Conservation (phyloP, 2,797 vertebrate species). For the Enteromius trimaculatus region DNA sequence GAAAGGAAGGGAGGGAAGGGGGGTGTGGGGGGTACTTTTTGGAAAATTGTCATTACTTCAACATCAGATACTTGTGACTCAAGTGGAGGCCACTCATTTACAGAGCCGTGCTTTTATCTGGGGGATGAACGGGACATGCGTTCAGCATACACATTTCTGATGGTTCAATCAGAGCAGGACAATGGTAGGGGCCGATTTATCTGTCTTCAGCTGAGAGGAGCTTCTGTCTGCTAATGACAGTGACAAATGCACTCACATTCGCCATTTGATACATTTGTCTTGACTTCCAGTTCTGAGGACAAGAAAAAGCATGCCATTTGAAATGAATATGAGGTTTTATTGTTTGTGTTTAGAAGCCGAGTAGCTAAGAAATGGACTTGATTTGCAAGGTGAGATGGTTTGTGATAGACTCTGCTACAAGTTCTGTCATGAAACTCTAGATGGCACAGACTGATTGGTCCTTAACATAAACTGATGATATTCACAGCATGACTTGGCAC, state of each 20-base stretch:
- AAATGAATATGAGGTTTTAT: constrained; percentile 61
- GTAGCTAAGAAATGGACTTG: background rate
- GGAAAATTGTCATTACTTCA: constrained; percentile 68
- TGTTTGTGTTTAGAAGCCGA: background rate
- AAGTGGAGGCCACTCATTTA: constrained; percentile 63
- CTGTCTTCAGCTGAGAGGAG: constrained; percentile 60
- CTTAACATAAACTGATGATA: too few species aligned
- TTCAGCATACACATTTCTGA: constrained; percentile 65
- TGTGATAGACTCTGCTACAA: background rate
- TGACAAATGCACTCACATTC: constrained; percentile 69
- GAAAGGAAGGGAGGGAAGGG: constrained; percentile 55
- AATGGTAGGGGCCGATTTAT: constrained; percentile 63
- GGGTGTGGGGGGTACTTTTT: constrained; percentile 53
- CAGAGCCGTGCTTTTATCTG: constrained; percentile 65
- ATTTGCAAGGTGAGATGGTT: background rate
- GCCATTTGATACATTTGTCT: constrained; percentile 68
- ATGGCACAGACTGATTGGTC: too few species aligned
- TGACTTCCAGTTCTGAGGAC: constrained; percentile 59
- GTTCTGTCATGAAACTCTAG: too few species aligned
- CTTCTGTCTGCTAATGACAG: constrained; percentile 61
- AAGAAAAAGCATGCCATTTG: constrained; percentile 67
- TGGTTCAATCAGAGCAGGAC: constrained; percentile 62
- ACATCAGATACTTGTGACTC: constrained; percentile 68
- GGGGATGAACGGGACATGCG: constrained; percentile 59
- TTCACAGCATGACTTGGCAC: too few species aligned